phyloP scores from a whole-genome alignment of 2,797 vertebrate genomes.

The Anguilla marmorata region DNA sequence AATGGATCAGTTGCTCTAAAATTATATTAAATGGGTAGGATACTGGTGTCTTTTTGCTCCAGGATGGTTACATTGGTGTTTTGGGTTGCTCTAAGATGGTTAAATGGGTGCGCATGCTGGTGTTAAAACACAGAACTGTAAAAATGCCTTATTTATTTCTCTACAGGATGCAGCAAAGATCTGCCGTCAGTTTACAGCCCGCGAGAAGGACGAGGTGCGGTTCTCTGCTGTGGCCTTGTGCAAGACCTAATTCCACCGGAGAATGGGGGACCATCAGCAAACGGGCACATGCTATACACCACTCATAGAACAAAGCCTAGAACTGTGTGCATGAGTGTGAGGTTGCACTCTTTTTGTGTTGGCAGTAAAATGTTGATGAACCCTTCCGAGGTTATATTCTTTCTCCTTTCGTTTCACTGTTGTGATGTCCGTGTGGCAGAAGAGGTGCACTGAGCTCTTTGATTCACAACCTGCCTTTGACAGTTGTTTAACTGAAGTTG shows the following conservation, averaged over 20 bases:
- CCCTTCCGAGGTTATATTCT: background rate
- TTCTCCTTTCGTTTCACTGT: background rate
- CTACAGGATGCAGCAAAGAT: conserved; percentile 86
- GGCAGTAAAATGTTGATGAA: background rate
- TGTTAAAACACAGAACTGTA: background rate
- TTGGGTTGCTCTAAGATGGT: too few species aligned
- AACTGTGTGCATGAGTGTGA: conserved; percentile 31
- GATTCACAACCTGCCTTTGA: background rate
- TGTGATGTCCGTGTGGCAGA: conserved; percentile 6
- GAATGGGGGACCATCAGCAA: conserved; percentile 33
- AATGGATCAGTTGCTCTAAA: background rate
- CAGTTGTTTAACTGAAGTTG: background rate
- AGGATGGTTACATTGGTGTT: too few species aligned
- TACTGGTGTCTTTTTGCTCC: too few species aligned
- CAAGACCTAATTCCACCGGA: conserved; percentile 66
- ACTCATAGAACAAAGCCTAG: conserved; percentile 46
- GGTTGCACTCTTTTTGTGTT: conserved; percentile 18
- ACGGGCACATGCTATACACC: conserved; percentile 37
- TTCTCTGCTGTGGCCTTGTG: conserved; percentile 93
- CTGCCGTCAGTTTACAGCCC: conserved; percentile 86
- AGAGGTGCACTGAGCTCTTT: background rate
- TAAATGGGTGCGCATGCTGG: background rate
- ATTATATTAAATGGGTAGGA: background rate
- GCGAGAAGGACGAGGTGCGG: conserved; percentile 89
- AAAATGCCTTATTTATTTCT: background rate